Evolutionary conservation across 2,797 vertebrate genomes (phyloP).

Genomic region (Nasua narica): DNA sequence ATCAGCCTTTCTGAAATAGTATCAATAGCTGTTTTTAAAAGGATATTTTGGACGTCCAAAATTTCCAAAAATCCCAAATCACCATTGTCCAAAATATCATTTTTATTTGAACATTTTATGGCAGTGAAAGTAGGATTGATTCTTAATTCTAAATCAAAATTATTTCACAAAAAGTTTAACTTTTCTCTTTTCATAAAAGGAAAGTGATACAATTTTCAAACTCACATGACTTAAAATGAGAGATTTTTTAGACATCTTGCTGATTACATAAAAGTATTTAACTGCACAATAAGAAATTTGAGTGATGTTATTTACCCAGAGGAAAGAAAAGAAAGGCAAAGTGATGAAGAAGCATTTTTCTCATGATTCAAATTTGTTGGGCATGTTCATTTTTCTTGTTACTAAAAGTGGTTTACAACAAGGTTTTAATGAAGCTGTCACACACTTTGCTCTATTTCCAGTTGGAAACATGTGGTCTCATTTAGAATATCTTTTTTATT

Average conservation of each 20-base stretch:
- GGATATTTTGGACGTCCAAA: background rate
- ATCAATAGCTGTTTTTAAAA: background rate
- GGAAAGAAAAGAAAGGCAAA: slow-evolving; percentile 3
- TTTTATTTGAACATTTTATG: background rate
- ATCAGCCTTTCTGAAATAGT: background rate
- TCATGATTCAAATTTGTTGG: background rate
- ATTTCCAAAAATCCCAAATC: background rate
- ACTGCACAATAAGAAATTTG: slow-evolving; percentile 5
- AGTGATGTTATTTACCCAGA: slow-evolving; percentile 54
- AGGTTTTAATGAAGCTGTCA: slow-evolving; percentile 37
- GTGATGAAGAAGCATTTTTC: background rate
- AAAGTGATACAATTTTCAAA: slow-evolving; percentile 29
- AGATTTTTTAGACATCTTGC: slow-evolving; percentile 47
- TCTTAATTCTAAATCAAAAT: slow-evolving; percentile 53
- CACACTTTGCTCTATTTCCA: background rate
- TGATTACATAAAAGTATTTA: background rate
- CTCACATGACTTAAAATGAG: slow-evolving; percentile 41
- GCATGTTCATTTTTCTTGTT: background rate
- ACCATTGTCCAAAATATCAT: background rate
- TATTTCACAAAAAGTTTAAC: slow-evolving; percentile 46
- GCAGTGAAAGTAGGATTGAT: background rate
- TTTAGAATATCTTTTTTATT: background rate
- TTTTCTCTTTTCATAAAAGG: slow-evolving; percentile 66
- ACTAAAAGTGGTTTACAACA: background rate
- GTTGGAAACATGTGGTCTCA: background rate